Conservation (phyloP, 2,888 invertebrate species). For the Lutraria lutraria region DNA sequence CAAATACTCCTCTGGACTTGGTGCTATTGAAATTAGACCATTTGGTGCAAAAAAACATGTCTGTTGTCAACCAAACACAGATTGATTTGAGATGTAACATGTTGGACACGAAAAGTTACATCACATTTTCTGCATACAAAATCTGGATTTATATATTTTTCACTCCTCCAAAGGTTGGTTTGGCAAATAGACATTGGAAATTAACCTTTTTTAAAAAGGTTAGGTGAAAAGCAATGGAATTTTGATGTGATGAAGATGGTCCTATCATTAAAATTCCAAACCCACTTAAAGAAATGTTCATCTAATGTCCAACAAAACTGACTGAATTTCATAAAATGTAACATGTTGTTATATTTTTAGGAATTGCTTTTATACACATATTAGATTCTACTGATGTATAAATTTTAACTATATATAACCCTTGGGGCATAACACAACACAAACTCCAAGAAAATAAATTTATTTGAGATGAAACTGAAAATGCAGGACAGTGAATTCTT, state of each 20-base stretch:
- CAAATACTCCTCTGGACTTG: too few species aligned
- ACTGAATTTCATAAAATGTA: conserved; percentile 9
- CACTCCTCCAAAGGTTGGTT: neutral
- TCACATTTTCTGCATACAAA: conserved; percentile 23
- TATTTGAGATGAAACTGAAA: too few species aligned
- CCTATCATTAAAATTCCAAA: neutral
- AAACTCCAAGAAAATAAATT: too few species aligned
- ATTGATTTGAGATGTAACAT: conserved; percentile 16
- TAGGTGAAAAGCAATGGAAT: neutral
- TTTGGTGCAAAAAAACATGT: conserved; percentile 8
- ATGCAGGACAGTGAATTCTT: too few species aligned
- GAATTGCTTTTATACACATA: too few species aligned
- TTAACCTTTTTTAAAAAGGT: conserved; percentile 4
- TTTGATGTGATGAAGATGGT: neutral
- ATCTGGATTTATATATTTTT: conserved; percentile 12
- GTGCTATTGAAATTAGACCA: neutral
- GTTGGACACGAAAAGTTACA: conserved; percentile 32
- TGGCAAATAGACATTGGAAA: conserved; percentile 24
- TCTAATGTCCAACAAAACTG: conserved; percentile 22
- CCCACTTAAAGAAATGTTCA: conserved; percentile 6
- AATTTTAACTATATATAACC: too few species aligned
- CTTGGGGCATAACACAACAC: too few species aligned
- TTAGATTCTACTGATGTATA: too few species aligned
- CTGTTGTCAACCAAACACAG: conserved; percentile 8
- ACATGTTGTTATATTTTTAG: neutral